Evolutionary conservation across 2,888 invertebrate species (phyloP), one percentile per base, ranked within the genome.

Genomic region (Isoperla grammatica): DNA sequence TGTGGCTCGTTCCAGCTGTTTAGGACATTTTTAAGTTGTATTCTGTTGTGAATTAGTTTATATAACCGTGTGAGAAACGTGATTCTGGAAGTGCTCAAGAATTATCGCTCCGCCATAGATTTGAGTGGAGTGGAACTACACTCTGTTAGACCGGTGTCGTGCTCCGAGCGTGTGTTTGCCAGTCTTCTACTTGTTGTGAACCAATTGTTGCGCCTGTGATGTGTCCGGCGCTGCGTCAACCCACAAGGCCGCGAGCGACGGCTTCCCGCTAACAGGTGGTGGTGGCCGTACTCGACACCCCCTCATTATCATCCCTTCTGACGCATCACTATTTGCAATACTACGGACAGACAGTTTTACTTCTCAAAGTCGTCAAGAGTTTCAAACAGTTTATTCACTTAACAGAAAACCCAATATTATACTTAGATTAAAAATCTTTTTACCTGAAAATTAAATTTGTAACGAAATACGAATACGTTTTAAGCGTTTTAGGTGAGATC

Each of bases 141-240:
- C 15, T 19, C 46, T 45, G 46, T 19, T 1, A 19, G 22, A 20
- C 15, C 6, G 3, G 46, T 22, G 46, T 46, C 22, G 22, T n/a
- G 46, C 20, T 17, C 15, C 3, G n/a, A 17, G 3, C 17, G 22
- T 5, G 20, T n/a, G 20, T 46, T 22, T 19, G 2, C 20, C 20
- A 19, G 46, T 22, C 46, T 29, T 29, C 29, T 22, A 46, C 46
- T 46, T 46, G 46, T 46, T 20, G 49, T 48, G 15, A 59, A 61
- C 61, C 61, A 61, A 59, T 59, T 62, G 61, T 62, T 62, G 61
- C 61, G 49, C 56, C 61, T 17, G 39, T 15, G 46, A 20, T 37
- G 53, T 53, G 53, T 53, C 53, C 53, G 20, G 19, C 45, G 45
- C 2, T 17, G 19, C 15, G 53, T 17, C 37, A 43, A 39, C 50